Base-by-base conservation (phyloP, 1,140 invertebrate genomes). In the Scaptomyza graminum region DNA sequence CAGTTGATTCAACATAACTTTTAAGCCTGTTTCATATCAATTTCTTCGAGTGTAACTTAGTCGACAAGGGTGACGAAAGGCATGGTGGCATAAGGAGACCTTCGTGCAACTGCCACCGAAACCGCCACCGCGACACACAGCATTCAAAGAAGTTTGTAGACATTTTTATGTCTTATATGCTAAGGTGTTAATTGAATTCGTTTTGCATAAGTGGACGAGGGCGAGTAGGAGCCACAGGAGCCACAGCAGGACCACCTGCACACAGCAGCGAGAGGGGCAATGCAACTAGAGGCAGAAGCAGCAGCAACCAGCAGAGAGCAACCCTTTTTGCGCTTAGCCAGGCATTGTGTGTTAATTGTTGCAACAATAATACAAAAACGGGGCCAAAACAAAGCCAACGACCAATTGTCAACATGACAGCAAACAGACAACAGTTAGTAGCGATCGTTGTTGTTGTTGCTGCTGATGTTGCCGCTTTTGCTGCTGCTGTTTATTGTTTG, bases 181-280 rank as follows among this genome's bases (percentile, higher is more conserved):
- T 54, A 74, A 90, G 89, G 89, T 90, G 89, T 90, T 90, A 90
- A 90, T 90, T 90, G 89, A 90, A 90, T 90, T 90, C 89, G 89
- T 89, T 90, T 90, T 90, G 89, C 89, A 90, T 90, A 90, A 89
- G 89, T 85, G 81, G 55, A n/a, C 47, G 34, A 41, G 54, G 44
- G 31, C 65, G 22, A 60, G 5, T 37, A 44, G n/a, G 6, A 43
- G 43, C 4, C 15, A 31, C 28, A 46, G 43, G 28, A 50, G 44
- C 43, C 7, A 43, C 22, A 31, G 39, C 1, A 74, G 74, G 88
- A 90, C 87, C 88, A 90, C 87, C 87, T 90, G 87, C 68, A 61
- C 70, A 47, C 62, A 9, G 2, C 18, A 56, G 9, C 39, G 18
- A 16, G 47, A 51, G 39, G 46, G 11, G 39, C 18, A 28, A 51